A percentile compares a stretch with the other conserved stretches of the same genome.
These are phyloP conservation scores for Drosophila sp. DNA, from an alignment of 1,140 invertebrate genomes.

Conservation along the genomic window DNA sequence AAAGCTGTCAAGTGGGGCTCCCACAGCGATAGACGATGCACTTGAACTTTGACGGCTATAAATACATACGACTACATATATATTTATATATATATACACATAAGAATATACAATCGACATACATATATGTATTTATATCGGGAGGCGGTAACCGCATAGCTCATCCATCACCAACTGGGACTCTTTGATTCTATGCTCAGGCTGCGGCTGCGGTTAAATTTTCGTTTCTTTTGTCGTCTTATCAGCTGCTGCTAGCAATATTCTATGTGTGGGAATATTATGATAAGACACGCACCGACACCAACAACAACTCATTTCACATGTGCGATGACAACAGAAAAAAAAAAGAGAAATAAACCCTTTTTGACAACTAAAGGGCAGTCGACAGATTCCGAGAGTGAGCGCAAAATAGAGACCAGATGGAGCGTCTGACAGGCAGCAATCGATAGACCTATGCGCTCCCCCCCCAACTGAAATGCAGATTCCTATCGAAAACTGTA, in stretches of 20 bases:
- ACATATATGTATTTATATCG: neutral
- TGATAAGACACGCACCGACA: conserved; percentile 17
- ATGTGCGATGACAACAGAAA: conserved; percentile 15
- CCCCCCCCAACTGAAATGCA: neutral
- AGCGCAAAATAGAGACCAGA: neutral
- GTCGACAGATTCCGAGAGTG: neutral
- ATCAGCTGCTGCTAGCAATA: conserved; percentile 20
- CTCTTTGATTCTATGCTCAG: conserved; percentile 3
- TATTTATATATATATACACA: neutral
- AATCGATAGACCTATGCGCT: conserved; percentile 34
- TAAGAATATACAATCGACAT: neutral
- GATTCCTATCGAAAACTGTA: conserved; percentile 30
- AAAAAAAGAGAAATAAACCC: conserved; percentile 21
- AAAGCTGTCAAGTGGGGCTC: conserved; percentile 39
- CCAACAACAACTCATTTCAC: conserved; percentile 10
- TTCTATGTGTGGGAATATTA: conserved; percentile 31
- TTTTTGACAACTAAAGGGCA: conserved; percentile 10
- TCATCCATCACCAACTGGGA: conserved; percentile 14
- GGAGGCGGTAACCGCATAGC: conserved; percentile 34
- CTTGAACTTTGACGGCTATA: conserved; percentile 48
- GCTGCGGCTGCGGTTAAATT: neutral
- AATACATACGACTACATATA: conserved; percentile 16
- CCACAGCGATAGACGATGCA: conserved; percentile 51
- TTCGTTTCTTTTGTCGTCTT: neutral
- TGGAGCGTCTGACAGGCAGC: conserved; percentile 1